phyloP scores from a whole-genome alignment of 2,888 invertebrate genomes.

The Amiota minor region DNA sequence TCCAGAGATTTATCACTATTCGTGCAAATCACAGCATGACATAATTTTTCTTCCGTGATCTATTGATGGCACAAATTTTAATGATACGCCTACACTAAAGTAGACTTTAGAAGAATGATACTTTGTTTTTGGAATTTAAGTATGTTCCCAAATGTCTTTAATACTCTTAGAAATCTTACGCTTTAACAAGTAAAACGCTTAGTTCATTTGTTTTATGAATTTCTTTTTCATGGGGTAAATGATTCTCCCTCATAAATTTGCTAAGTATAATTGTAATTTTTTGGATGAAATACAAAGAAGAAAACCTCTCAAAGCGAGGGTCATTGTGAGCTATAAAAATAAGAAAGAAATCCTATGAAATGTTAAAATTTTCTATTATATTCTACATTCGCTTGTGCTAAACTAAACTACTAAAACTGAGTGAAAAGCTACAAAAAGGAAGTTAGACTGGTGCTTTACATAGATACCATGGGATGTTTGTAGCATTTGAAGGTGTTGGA shows the following conservation, averaged over 20 bases:
- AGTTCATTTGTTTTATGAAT: constrained; percentile 6
- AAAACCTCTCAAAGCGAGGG: neutral
- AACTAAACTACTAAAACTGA: constrained; percentile 1
- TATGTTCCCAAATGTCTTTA: too few relatives aligned
- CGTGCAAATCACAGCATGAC: too few relatives aligned
- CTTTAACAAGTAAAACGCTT: neutral
- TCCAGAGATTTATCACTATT: too few relatives aligned
- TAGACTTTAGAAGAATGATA: too few relatives aligned
- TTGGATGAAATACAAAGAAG: neutral
- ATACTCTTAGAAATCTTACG: too few relatives aligned
- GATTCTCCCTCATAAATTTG: neutral
- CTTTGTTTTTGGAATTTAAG: too few relatives aligned
- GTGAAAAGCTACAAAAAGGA: constrained; percentile 11
- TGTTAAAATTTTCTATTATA: neutral
- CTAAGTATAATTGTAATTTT: neutral
- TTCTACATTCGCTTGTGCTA: neutral
- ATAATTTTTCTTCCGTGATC: too few relatives aligned
- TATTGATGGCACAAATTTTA: too few relatives aligned
- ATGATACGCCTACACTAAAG: too few relatives aligned
- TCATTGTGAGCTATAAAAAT: neutral
- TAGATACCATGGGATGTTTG: neutral
- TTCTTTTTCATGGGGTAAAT: neutral
- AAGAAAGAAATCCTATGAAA: constrained; percentile 1
- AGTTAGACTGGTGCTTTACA: neutral
- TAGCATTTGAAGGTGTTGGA: neutral